phyloP scores from a whole-genome alignment of 1,140 invertebrate species.

The Pygmarrhopalites habei region DNA sequence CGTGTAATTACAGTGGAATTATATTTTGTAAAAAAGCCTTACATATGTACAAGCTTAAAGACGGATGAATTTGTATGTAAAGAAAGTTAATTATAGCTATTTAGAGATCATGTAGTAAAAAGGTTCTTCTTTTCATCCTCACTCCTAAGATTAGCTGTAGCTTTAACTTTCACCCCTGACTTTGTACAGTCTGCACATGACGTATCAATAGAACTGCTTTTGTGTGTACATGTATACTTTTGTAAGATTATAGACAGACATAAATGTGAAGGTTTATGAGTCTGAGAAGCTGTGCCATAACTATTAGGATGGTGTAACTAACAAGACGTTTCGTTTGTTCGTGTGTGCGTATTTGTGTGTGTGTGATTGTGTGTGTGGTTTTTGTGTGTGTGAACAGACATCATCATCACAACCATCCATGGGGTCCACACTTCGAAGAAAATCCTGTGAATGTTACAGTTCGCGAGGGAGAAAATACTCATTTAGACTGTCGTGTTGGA shows the following conservation, averaged over 20 bases:
- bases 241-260: too few species aligned
- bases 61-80: too few species aligned
- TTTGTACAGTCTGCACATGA: neutral
- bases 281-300: neutral
- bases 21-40: too few species aligned
- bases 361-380: neutral
- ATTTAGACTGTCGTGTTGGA: conserved; percentile 50
- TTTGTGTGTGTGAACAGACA: conserved; percentile 28
- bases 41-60: too few species aligned
- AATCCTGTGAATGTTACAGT: conserved; percentile 49
- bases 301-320: neutral
- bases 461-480: conserved; percentile 48
- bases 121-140: too few species aligned
- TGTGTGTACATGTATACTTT: too few species aligned
- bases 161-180: neutral
- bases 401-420: conserved; percentile 45
- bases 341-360: too few species aligned
- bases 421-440: conserved; percentile 71
- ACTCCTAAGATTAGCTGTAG: too few species aligned
- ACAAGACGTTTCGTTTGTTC: neutral
- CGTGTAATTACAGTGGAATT: too few species aligned
- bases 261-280: neutral
- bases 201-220: neutral
- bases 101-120: too few species aligned
- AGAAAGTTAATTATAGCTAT: too few species aligned